These are phyloP conservation scores for Lithophane leautieri DNA, from an alignment of 2,888 invertebrate species.

Conservation along the genomic window DNA sequence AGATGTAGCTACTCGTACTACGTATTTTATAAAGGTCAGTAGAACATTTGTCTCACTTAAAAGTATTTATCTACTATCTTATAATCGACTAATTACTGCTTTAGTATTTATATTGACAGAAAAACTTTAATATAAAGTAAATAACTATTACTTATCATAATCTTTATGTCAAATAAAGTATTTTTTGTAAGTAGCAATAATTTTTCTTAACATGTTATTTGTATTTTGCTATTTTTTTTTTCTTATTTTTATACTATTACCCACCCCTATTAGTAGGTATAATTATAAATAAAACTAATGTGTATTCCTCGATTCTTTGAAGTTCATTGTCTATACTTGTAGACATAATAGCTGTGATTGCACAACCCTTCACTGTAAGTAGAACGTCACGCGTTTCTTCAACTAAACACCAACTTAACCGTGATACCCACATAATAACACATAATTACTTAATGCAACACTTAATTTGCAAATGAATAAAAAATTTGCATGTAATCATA, in stretches of 20 bases:
- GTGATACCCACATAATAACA: conserved; percentile 82
- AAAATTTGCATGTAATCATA: conserved; percentile 87
- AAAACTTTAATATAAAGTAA: conserved; percentile 35
- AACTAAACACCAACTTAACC: conserved; percentile 69
- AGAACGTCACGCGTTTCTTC: conserved; percentile 74
- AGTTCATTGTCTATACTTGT: conserved; percentile 59
- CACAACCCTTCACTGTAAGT: conserved; percentile 67
- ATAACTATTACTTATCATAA: conserved; percentile 32
- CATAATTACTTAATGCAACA: conserved; percentile 87
- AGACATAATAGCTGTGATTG: conserved; percentile 57
- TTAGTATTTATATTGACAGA: not conserved
- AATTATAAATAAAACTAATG: conserved; percentile 54
- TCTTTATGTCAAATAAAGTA: conserved; percentile 7
- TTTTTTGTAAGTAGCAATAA: not conserved
- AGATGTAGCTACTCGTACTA: not conserved
- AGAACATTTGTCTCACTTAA: conserved; percentile 29
- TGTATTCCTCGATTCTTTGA: conserved; percentile 36
- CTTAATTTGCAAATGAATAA: conserved; percentile 88
- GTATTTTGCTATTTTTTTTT: not conserved
- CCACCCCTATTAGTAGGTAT: conserved; percentile 26
- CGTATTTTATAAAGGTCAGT: conserved; percentile 43
- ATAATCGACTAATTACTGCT: conserved; percentile 15
- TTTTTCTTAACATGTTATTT: not conserved
- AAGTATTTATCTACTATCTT: conserved; percentile 22
- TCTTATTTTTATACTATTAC: not conserved